phyloP scores from a whole-genome alignment of 2,888 invertebrate species.

The Lasioglossum lativentre region DNA sequence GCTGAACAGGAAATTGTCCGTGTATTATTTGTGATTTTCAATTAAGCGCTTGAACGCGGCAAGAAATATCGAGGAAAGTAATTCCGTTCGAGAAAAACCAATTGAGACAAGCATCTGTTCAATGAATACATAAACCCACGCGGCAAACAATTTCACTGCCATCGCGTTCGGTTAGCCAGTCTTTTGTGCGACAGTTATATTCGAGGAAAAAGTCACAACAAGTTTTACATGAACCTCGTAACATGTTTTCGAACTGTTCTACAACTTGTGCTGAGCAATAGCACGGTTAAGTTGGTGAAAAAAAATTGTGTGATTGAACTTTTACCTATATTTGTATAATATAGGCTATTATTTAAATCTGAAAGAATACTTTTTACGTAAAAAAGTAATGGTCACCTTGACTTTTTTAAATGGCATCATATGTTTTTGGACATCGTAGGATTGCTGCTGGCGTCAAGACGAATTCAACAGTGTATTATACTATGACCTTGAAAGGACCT shows the following conservation, averaged over 20 bases:
- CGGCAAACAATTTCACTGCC: not conserved
- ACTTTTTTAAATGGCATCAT: too few relatives aligned
- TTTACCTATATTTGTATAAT: too few relatives aligned
- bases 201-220: not conserved
- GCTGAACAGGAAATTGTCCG: not conserved
- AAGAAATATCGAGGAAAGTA: slow-evolving; percentile 25
- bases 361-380: too few relatives aligned
- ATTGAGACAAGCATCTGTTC: not conserved
- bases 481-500: too few relatives aligned
- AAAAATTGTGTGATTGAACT: too few relatives aligned
- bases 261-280: too few relatives aligned
- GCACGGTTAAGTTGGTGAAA: too few relatives aligned
- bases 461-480: too few relatives aligned
- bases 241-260: not conserved
- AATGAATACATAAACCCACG: not conserved
- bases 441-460: too few relatives aligned
- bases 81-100: not conserved
- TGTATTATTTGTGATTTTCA: slow-evolving; percentile 43
- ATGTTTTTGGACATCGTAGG: too few relatives aligned
- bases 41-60: slow-evolving; percentile 20
- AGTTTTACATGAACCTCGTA: not conserved
- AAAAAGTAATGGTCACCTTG: too few relatives aligned
- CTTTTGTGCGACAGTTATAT: not conserved
- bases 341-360: too few relatives aligned
- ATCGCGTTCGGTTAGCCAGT: not conserved